These are phyloP conservation scores for Ceyx melanurus DNA, from an alignment of 2,113 vertebrate species.

Conservation along the genomic window DNA sequence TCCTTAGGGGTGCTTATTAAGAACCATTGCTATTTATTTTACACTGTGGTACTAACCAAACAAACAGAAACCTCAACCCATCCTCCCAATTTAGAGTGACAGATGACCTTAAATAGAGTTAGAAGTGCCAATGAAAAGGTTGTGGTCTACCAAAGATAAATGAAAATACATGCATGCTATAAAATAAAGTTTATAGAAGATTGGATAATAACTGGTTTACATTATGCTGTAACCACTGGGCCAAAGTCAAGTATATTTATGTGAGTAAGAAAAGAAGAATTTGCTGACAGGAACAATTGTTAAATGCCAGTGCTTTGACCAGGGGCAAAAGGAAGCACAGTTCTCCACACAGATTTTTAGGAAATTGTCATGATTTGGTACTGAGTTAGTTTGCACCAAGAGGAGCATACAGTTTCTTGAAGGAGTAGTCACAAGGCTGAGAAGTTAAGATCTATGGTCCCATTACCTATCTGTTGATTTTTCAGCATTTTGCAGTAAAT, in stretches of 20 bases:
- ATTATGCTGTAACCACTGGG: neutral
- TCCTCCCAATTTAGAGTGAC: neutral
- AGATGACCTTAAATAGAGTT: neutral
- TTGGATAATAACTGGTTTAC: constrained; percentile 23
- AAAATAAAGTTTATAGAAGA: constrained; percentile 25
- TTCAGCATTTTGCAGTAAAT: neutral
- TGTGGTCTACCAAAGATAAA: constrained; percentile 40
- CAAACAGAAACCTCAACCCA: neutral
- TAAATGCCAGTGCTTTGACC: neutral
- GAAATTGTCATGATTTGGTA: neutral
- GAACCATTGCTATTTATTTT: neutral
- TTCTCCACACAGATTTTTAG: neutral
- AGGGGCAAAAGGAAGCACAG: neutral
- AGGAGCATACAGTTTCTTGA: neutral
- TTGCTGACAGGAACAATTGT: neutral
- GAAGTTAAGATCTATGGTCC: neutral
- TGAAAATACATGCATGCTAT: neutral
- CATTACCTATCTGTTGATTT: neutral
- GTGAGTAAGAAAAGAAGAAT: neutral
- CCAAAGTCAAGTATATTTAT: neutral
- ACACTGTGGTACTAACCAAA: neutral
- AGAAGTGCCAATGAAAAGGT: neutral
- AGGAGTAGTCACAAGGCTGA: neutral
- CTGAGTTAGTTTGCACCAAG: neutral
- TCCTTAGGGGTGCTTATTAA: neutral